Conservation (phyloP, 2,888 invertebrate genomes). For the Caenorhabditis japonica region DNA sequence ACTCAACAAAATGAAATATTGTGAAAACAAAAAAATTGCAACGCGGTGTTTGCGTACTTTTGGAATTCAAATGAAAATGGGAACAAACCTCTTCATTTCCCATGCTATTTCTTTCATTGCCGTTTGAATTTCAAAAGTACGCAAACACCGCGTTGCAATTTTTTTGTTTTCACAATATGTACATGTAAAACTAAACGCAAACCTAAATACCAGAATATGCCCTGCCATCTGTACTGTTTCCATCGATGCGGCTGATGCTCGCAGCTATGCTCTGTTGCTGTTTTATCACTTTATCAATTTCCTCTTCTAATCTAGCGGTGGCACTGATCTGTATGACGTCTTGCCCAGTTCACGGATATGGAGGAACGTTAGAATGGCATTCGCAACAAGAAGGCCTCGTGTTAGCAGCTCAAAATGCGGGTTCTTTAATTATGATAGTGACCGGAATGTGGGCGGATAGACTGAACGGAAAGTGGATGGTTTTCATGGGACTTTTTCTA, state of each 20-base stretch:
- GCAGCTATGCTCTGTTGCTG: constrained; percentile 75
- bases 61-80: not conserved
- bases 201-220: constrained; percentile 37
- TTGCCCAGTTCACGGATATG: constrained; percentile 74
- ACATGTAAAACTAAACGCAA: too few species aligned
- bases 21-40: too few species aligned
- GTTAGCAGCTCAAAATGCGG: constrained; percentile 75
- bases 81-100: not conserved
- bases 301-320: constrained; percentile 74
- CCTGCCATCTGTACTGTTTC: constrained; percentile 68
- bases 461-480: constrained; percentile 75
- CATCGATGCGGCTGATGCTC: constrained; percentile 73
- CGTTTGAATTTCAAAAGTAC: too few species aligned
- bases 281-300: constrained; percentile 73
- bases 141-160: too few species aligned
- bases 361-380: constrained; percentile 50
- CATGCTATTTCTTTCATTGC: too few species aligned
- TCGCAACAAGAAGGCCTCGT: constrained; percentile 72
- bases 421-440: constrained; percentile 70
- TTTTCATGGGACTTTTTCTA: constrained; percentile 65
- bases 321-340: constrained; percentile 76
- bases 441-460: constrained; percentile 75
- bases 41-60: too few species aligned
- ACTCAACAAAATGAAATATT: too few species aligned
- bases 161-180: too few species aligned